phyloP scores from a whole-genome alignment of 2,888 invertebrate species.

The Acanthosepion pharaonis region DNA sequence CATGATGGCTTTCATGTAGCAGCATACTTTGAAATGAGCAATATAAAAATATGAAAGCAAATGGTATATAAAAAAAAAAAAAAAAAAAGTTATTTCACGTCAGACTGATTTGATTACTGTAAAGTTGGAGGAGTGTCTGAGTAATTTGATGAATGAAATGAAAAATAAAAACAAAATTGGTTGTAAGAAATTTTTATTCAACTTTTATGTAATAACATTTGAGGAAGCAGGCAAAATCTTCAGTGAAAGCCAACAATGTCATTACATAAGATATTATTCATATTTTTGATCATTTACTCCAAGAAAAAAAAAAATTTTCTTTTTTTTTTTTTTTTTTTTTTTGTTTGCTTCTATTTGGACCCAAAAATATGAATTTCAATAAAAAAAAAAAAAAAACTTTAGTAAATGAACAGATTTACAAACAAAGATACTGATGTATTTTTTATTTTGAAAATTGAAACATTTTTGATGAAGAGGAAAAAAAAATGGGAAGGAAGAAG shows the following conservation, averaged over 20 bases:
- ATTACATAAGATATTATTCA: neutral
- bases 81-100: no score
- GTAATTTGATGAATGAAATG: neutral
- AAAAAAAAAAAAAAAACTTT: neutral
- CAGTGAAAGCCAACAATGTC: neutral
- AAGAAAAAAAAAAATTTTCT: neutral
- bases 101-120: no score
- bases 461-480: neutral
- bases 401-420: neutral
- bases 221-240: neutral
- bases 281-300: conserved; percentile 2
- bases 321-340: neutral
- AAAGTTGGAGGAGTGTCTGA: no score
- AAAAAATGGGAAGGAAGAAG: neutral
- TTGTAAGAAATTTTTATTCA: neutral
- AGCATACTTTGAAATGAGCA: no score
- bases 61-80: no score
- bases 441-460: neutral
- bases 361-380: neutral
- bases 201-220: neutral
- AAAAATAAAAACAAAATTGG: neutral
- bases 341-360: neutral
- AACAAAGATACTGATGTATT: neutral
- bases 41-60: no score
- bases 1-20: no score